A percentile compares a stretch with the other conserved stretches of the same genome.
These are phyloP conservation scores for Hyles vespertilio DNA, from an alignment of 1,140 invertebrate species.

Conservation along the genomic window DNA sequence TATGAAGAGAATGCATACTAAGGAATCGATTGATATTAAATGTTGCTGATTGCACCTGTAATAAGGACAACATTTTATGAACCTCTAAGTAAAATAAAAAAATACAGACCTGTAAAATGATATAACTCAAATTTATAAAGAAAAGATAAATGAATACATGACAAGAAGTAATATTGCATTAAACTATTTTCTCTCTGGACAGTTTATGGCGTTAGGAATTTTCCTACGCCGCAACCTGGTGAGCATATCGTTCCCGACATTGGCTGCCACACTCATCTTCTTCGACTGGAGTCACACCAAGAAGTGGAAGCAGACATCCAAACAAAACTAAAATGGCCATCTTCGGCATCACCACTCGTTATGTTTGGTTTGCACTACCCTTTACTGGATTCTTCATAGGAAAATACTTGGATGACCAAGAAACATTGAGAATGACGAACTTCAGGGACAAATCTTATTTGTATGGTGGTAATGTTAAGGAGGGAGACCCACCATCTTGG, in stretches of 20 bases:
- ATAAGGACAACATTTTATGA: too few species aligned
- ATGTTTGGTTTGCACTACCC: constrained; percentile 69
- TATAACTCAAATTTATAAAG: too few species aligned
- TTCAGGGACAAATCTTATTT: constrained; percentile 87
- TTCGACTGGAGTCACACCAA: constrained; percentile 82
- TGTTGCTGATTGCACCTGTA: too few species aligned
- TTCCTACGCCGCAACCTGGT: constrained; percentile 77
- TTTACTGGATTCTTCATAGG: constrained; percentile 78
- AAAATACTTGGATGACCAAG: constrained; percentile 79
- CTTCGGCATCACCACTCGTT: constrained; percentile 72
- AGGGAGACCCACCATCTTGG: constrained; percentile 84
- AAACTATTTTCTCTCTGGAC: background rate
- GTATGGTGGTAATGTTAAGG: constrained; percentile 80
- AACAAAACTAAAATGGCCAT: constrained; percentile 67
- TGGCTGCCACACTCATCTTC: constrained; percentile 77
- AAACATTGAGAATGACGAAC: constrained; percentile 81
- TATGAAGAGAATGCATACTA: too few species aligned
- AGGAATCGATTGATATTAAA: too few species aligned
- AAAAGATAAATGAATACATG: too few species aligned
- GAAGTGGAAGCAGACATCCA: constrained; percentile 79
- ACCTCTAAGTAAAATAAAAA: too few species aligned
- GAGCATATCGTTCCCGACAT: constrained; percentile 80
- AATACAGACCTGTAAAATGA: too few species aligned
- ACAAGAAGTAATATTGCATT: too few species aligned
- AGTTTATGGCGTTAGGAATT: constrained; percentile 60